These are phyloP conservation scores for Xerus rutilus DNA, from an alignment of 2,797 vertebrate species.

Conservation along the genomic window DNA sequence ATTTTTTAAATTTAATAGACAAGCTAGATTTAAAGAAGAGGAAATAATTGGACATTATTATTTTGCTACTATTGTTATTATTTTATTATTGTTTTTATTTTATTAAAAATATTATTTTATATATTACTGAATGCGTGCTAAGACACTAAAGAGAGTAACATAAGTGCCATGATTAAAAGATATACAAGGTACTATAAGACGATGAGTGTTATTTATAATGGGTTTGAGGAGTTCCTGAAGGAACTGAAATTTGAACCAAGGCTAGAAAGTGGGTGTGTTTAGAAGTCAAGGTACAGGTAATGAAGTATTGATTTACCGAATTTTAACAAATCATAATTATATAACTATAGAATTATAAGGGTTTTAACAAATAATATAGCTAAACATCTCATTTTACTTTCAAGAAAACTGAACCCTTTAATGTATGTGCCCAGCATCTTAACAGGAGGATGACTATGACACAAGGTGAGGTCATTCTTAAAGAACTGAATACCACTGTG, in stretches of 20 bases:
- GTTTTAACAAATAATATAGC: background rate
- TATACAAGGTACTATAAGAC: background rate
- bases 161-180: background rate
- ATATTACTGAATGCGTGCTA: background rate
- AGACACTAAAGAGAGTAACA: background rate
- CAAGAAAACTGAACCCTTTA: background rate
- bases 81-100: too few relatives aligned
- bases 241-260: background rate
- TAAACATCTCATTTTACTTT: background rate
- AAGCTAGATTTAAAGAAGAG: constrained; percentile 80
- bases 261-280: background rate
- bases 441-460: background rate
- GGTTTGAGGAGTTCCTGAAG: background rate
- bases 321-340: constrained; percentile 5
- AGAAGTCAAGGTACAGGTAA: background rate
- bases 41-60: constrained; percentile 76
- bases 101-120: background rate
- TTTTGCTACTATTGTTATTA: too few relatives aligned
- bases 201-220: background rate
- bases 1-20: constrained; percentile 84
- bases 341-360: background rate
- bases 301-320: background rate
- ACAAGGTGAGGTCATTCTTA: background rate
- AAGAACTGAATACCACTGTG: background rate
- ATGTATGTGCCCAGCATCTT: background rate